Evolutionary conservation across 1,140 invertebrate species (phyloP).

Genomic region (Brachionus asplanchnoidis): DNA sequence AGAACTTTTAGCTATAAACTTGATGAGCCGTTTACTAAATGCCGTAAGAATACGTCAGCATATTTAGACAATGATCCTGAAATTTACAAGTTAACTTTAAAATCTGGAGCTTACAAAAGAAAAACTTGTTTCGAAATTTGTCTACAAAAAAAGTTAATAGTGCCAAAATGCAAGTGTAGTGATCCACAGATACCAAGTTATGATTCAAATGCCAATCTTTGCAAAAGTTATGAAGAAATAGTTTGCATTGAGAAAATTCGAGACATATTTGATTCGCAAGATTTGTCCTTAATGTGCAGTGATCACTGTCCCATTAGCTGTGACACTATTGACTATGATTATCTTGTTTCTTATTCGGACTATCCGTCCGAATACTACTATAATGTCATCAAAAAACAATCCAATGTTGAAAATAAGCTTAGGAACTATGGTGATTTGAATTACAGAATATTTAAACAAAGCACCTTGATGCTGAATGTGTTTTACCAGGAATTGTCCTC

Average conservation of each 20-base stretch:
- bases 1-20: not conserved
- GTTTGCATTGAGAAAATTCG: not conserved
- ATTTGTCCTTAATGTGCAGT: not conserved
- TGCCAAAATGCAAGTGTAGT: not conserved
- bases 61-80: not conserved
- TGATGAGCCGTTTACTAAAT: not conserved
- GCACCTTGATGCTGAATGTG: not conserved
- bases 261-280: not conserved
- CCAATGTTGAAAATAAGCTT: not conserved
- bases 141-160: not conserved
- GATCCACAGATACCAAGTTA: not conserved
- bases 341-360: not conserved
- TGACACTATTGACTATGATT: not conserved
- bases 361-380: not conserved
- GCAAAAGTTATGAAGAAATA: not conserved
- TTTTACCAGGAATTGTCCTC: slow-evolving; percentile 9
- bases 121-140: slow-evolving; percentile 26
- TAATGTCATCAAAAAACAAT: not conserved
- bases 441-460: not conserved
- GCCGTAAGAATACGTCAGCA: not conserved
- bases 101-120: not conserved
- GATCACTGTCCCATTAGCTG: not conserved
- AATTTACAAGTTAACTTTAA: not conserved
- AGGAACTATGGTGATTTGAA: not conserved
- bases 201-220: not conserved